Conservation (phyloP, 2,797 vertebrate species). For the Dallia pectoralis region DNA sequence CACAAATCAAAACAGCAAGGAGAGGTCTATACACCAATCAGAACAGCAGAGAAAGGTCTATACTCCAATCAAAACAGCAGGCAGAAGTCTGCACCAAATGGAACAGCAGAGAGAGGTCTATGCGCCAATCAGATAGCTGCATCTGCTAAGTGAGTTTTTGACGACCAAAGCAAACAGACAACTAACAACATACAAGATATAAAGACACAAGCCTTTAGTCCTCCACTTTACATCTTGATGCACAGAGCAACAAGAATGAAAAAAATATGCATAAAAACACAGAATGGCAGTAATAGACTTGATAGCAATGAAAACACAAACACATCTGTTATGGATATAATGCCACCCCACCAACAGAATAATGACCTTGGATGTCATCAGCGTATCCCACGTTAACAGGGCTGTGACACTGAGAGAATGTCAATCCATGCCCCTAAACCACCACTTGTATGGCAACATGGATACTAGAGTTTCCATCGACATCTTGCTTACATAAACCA, state of each 20-base stretch:
- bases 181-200: slow-evolving; percentile 32
- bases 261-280: slow-evolving; percentile 7
- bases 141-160: slow-evolving; percentile 17
- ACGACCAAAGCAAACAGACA: slow-evolving; percentile 66
- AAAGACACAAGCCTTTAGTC: slow-evolving; percentile 29
- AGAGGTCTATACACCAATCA: too few relatives aligned
- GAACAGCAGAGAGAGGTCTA: background rate
- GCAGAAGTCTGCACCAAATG: background rate
- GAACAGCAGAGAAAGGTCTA: too few relatives aligned
- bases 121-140: background rate
- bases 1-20: too few relatives aligned
- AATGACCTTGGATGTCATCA: background rate
- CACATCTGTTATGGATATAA: background rate
- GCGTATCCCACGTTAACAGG: background rate
- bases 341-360: background rate
- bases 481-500: slow-evolving; percentile 8
- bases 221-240: slow-evolving; percentile 7
- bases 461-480: slow-evolving; percentile 1
- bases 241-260: background rate
- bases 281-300: background rate
- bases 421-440: slow-evolving; percentile 54
- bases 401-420: slow-evolving; percentile 38
- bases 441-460: too few relatives aligned
- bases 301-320: background rate
- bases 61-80: too few relatives aligned